Conservation (phyloP, 2,113 vertebrate species). For the Parotia lawesii region DNA sequence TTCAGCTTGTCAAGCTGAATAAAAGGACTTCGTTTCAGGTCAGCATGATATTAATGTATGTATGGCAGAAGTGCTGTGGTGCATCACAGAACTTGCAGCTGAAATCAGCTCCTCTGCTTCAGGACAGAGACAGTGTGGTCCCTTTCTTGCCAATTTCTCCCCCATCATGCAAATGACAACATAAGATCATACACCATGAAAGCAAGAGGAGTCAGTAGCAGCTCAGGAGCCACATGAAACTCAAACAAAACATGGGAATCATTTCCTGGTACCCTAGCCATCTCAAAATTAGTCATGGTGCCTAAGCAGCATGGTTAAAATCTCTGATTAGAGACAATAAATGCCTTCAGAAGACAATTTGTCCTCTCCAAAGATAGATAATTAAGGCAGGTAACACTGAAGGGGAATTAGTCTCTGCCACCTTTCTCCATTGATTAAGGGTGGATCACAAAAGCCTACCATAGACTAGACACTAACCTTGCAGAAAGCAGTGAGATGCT, state of each 20-base stretch:
- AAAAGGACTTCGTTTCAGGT: neutral
- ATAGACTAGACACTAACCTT: neutral
- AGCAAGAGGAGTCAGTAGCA: neutral
- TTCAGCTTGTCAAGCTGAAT: conserved; percentile 12
- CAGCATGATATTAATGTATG: neutral
- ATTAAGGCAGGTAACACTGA: neutral
- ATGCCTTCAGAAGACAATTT: neutral
- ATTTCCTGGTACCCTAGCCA: neutral
- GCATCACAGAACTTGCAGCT: neutral
- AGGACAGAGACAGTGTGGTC: neutral
- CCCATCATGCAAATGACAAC: neutral
- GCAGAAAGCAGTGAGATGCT: neutral
- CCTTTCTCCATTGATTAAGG: neutral
- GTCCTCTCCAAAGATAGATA: neutral
- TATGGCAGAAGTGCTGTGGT: neutral
- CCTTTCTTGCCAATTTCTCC: neutral
- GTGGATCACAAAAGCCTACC: neutral
- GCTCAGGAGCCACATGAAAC: neutral
- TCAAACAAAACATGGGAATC: neutral
- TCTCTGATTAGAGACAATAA: neutral
- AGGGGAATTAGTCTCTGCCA: neutral
- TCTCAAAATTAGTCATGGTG: neutral
- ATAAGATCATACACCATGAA: neutral
- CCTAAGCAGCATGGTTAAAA: neutral
- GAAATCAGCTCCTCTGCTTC: neutral